A percentile compares a stretch with the other conserved stretches of the same genome.
phyloP scores from a whole-genome alignment of 2,797 vertebrate genomes.

The Mormyrops boulengeri region DNA sequence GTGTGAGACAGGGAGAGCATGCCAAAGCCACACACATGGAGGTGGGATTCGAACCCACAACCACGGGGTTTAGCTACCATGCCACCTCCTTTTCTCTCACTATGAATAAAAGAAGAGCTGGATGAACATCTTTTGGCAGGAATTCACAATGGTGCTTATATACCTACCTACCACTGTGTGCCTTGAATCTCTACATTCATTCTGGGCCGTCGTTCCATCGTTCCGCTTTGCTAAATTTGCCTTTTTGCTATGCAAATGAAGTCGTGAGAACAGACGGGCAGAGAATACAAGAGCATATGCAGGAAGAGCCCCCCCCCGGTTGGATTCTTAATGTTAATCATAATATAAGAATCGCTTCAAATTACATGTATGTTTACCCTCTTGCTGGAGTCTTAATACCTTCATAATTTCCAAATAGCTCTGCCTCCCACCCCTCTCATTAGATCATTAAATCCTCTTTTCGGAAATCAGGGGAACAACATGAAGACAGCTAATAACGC shows the following conservation, averaged over 20 bases:
- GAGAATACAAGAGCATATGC: slow-evolving; percentile 42
- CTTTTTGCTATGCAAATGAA: slow-evolving; percentile 43
- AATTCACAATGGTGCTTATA: not conserved
- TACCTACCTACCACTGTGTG: not conserved
- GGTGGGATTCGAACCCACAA: not conserved
- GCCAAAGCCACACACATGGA: not conserved
- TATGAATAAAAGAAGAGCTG: not conserved
- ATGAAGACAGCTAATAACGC: slow-evolving; percentile 44
- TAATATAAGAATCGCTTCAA: slow-evolving; percentile 31
- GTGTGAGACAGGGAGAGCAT: not conserved
- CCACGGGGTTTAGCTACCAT: not conserved
- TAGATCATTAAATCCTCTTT: slow-evolving; percentile 35
- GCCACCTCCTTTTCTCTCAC: not conserved
- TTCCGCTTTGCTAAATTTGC: slow-evolving; percentile 39
- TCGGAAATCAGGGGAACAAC: slow-evolving; percentile 8
- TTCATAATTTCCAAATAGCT: slow-evolving; percentile 28
- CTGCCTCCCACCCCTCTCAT: slow-evolving; percentile 27
- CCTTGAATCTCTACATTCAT: slow-evolving; percentile 15
- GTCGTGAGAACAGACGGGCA: slow-evolving; percentile 19
- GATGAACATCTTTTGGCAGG: not conserved
- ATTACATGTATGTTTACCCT: slow-evolving; percentile 36
- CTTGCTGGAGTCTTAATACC: slow-evolving; percentile 36
- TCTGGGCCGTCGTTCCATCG: slow-evolving; percentile 34
- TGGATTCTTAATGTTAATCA: slow-evolving; percentile 49
- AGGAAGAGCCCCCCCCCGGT: slow-evolving; percentile 45